Evolutionary conservation across 2,888 invertebrate species (phyloP), one percentile per base, ranked within the genome.

Genomic region (Calameuta filiformis): DNA sequence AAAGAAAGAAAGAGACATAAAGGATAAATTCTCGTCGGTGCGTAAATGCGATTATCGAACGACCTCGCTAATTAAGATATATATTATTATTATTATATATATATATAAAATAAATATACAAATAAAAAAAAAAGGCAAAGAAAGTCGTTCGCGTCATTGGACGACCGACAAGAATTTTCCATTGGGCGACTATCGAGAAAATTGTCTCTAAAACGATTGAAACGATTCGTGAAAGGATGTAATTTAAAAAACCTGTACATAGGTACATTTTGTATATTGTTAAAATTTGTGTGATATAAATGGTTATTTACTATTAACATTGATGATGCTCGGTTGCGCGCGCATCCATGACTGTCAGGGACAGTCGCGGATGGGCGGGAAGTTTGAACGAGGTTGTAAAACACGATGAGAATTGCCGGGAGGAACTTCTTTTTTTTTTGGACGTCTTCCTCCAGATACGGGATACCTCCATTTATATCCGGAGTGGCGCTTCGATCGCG

Each of bases 241-340:
- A 91, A 91, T 91, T 91, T 90, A 91, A 33, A 91, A 91, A 90
- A 89, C 35, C 86, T 91, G 91, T 91, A 91, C 87, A 91, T 91
- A 91, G 89, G 85, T 90, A 90, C 91, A 91, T 91, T 91, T 91
- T 91, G 91, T 91, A 91, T 91, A 91, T 91, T 91, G 91, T 91
- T 91, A 91, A 91, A 91, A 90, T 91, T 91, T 91, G 91, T 91
- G 91, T 91, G 91, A 91, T 91, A 91, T 90, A 90, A 91, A 91
- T 90, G 90, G 89, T 91, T 91, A 91, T 90, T 90, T 90, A 90
- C 90, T 89, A 85, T 82, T 86, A 83, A 84, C 71, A 71, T 34
- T 31, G 35, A 74, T 40, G 69, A 75, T 68, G 68, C 73, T 77
- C 56, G 35, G 73, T 76, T 71, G 74, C 35, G 71, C 74, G 33